Conservation (phyloP, 1,140 invertebrate genomes). For the Caenorhabditis tropicalis region DNA sequence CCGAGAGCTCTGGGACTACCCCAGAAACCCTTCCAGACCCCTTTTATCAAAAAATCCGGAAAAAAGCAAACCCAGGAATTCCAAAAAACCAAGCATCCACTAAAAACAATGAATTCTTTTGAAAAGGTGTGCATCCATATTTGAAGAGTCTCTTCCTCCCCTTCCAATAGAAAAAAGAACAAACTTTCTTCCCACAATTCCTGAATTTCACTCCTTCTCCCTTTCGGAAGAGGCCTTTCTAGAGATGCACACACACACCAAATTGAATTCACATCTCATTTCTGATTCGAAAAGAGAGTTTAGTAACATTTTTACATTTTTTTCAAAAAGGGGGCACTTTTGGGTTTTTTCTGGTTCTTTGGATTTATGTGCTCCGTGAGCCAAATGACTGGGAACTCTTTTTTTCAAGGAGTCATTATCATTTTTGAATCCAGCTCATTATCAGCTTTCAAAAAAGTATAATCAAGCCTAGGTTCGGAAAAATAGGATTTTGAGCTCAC, state of each 20-base stretch:
- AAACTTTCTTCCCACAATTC: neutral
- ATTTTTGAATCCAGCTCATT: too few relatives aligned
- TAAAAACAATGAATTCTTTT: neutral
- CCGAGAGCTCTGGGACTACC: too few relatives aligned
- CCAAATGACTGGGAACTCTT: too few relatives aligned
- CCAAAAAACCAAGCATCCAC: neutral
- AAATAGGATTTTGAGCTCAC: too few relatives aligned
- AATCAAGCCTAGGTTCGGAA: too few relatives aligned
- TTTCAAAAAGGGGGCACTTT: neutral
- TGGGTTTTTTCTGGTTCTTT: neutral
- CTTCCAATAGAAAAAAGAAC: neutral
- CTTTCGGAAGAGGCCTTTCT: neutral
- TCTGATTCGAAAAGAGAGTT: neutral
- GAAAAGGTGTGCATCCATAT: neutral
- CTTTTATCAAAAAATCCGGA: too few relatives aligned
- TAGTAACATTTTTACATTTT: neutral
- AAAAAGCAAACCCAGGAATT: too few relatives aligned
- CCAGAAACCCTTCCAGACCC: too few relatives aligned
- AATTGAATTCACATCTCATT: constrained; percentile 32
- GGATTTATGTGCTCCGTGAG: too few relatives aligned
- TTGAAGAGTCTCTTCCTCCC: neutral
- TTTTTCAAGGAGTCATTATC: too few relatives aligned
- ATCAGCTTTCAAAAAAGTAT: too few relatives aligned
- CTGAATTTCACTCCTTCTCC: neutral
- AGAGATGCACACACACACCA: neutral